Evolutionary conservation across 2,888 invertebrate genomes (phyloP).

Genomic region (Sinohyriopsis cumingii): DNA sequence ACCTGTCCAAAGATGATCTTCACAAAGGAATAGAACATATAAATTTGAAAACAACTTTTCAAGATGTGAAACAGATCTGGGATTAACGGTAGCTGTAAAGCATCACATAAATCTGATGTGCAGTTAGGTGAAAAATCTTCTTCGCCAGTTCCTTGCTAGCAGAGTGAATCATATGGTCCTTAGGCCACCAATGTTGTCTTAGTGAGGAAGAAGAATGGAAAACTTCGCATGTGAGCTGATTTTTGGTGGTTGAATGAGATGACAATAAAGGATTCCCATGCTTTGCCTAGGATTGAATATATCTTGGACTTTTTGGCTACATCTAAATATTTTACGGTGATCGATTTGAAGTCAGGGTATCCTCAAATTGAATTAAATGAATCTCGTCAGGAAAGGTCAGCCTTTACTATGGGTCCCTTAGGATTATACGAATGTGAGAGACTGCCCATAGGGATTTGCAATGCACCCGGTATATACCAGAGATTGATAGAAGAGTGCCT

Average conservation of each 20-base stretch:
- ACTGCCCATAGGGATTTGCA: constrained; percentile 12
- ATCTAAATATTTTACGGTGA: not conserved
- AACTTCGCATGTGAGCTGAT: constrained; percentile 10
- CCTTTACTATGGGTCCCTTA: constrained; percentile 8
- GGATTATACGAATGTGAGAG: constrained; percentile 11
- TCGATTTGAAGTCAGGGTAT: constrained; percentile 10
- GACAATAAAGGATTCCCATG: constrained; percentile 7
- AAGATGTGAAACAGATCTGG: no score
- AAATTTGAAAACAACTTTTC: no score
- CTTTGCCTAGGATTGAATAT: constrained; percentile 7
- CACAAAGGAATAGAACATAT: no score
- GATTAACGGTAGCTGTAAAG: no score
- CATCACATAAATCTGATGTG: no score
- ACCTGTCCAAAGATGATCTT: no score
- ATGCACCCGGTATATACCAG: constrained; percentile 13
- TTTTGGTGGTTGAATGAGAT: constrained; percentile 6
- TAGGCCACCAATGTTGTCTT: constrained; percentile 9
- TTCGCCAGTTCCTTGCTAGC: constrained; percentile 2
- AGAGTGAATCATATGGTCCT: constrained; percentile 9
- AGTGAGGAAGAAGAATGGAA: constrained; percentile 17
- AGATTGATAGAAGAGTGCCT: constrained; percentile 16
- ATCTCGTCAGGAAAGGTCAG: constrained; percentile 1
- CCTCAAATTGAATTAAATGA: no score
- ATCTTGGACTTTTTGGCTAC: constrained; percentile 10
- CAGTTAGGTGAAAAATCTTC: no score